Evolutionary conservation across 1,140 invertebrate genomes (phyloP), one percentile per base, ranked within the genome.

Genomic region (Ladona fulva): DNA sequence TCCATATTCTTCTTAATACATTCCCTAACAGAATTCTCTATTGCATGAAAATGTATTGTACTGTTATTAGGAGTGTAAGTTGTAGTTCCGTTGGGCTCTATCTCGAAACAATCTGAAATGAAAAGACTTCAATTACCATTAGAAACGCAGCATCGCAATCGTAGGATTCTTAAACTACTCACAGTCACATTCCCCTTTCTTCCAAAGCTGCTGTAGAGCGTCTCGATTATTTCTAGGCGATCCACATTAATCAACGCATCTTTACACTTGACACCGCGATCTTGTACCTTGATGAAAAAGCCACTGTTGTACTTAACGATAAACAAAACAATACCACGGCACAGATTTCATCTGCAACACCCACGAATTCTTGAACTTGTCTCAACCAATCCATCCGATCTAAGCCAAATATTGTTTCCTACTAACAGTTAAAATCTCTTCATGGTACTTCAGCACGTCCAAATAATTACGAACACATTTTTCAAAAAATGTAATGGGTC

Each of bases 161-260:
- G 78, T 78, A 52, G 76, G 66, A 74, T 37, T 37, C 29, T 37
- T 59, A 0, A 66, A 66, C 79, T 81, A 85, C 82, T 80, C 83
- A 89, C 88, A 85, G 83, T 88, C 84, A 82, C 88, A 89, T 81
- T 88, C 87, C 74, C 86, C 88, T 82, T 84, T 85, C 77, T 84
- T 82, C 88, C 88, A 89, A 85, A 85, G 80, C 85, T 86, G n/a
- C 84, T 80, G 84, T 88, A 86, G 78, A 86, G 84, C 42, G 85
- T 84, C 80, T 87, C 80, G 25, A 89, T 82, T 75, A 86, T 87
- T 84, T 88, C 84, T 78, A 89, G 81, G 80, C 87, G 84, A 82
- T 89, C 88, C 78, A 86, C 83, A 80, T 87, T 87, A 52, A 88
- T 84, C 80, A 85, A 87, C 44, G 85, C 81, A 79, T 87, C 83